These are phyloP conservation scores for Sicus ferrugineus DNA, from an alignment of 2,888 invertebrate species.

Conservation along the genomic window DNA sequence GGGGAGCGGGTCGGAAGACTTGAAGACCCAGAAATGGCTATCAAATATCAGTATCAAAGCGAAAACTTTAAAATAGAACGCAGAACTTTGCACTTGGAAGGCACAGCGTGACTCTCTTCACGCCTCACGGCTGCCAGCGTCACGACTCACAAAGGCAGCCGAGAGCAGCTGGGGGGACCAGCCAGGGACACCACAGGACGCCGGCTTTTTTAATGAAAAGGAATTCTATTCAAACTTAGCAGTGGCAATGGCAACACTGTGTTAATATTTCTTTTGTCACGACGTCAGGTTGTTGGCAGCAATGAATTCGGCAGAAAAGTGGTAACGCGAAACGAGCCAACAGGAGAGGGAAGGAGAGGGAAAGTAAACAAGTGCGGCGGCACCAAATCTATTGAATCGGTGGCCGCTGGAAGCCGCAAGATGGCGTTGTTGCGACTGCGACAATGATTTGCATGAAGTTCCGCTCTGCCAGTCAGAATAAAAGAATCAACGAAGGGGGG, in stretches of 20 bases:
- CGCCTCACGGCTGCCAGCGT: background rate
- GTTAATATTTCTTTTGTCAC: slow-evolving; percentile 20
- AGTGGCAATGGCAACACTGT: slow-evolving; percentile 14
- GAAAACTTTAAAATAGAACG: background rate
- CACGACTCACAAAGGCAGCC: too few relatives aligned
- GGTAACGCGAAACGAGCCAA: slow-evolving; percentile 2
- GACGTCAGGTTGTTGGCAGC: slow-evolving; percentile 19
- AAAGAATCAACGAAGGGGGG: background rate
- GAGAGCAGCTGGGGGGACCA: too few relatives aligned
- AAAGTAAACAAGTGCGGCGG: slow-evolving; percentile 21
- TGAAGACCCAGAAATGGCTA: background rate
- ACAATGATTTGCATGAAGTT: slow-evolving; percentile 26
- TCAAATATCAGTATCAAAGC: background rate
- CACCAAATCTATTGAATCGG: slow-evolving; percentile 15
- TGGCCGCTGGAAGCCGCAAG: slow-evolving; percentile 3
- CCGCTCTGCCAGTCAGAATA: background rate
- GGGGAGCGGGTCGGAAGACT: background rate
- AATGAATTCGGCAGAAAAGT: background rate
- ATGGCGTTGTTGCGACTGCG: slow-evolving; percentile 13
- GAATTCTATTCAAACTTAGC: background rate
- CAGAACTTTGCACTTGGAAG: background rate
- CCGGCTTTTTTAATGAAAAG: background rate
- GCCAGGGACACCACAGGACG: background rate
- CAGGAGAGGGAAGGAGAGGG: too few relatives aligned
- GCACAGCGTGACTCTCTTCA: background rate